These are phyloP conservation scores for Oryzias melastigma DNA, from an alignment of 2,113 vertebrate genomes.

Conservation along the genomic window DNA sequence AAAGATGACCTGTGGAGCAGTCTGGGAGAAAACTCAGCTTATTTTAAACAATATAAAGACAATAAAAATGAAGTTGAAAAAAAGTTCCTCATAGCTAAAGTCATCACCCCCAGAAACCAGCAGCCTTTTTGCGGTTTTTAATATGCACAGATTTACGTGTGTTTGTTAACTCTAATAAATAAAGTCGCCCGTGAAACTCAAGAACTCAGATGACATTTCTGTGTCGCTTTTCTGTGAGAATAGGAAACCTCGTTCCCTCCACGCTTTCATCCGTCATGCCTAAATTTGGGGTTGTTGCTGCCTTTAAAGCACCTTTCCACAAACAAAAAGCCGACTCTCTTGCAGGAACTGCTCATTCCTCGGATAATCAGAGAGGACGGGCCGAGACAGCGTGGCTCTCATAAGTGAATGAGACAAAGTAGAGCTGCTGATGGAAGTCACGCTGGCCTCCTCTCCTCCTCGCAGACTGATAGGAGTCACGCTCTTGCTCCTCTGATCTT, in stretches of 20 bases:
- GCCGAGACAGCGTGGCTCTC: constrained; percentile 14
- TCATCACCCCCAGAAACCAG: too few relatives aligned
- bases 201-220: constrained; percentile 29
- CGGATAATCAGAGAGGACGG: constrained; percentile 19
- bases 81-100: too few relatives aligned
- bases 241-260: constrained; percentile 22
- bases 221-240: constrained; percentile 24
- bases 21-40: too few relatives aligned
- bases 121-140: too few relatives aligned
- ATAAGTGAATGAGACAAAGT: constrained; percentile 23
- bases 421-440: constrained; percentile 42
- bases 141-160: too few relatives aligned
- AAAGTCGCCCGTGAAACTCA: neutral
- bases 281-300: constrained; percentile 35
- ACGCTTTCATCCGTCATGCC: constrained; percentile 33
- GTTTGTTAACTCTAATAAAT: too few relatives aligned
- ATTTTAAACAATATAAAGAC: too few relatives aligned
- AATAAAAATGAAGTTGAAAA: too few relatives aligned
- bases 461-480: constrained; percentile 45
- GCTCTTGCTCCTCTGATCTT: constrained; percentile 10
- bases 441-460: constrained; percentile 35
- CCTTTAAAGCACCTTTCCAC: constrained; percentile 26
- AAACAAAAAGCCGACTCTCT: constrained; percentile 14
- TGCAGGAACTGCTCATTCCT: constrained; percentile 15
- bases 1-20: too few relatives aligned